Percentiles rank a stretch among this genome's conserved stretches.
Evolutionary conservation across 2,888 invertebrate species (phyloP).

Genomic region (Andrena fulva): DNA sequence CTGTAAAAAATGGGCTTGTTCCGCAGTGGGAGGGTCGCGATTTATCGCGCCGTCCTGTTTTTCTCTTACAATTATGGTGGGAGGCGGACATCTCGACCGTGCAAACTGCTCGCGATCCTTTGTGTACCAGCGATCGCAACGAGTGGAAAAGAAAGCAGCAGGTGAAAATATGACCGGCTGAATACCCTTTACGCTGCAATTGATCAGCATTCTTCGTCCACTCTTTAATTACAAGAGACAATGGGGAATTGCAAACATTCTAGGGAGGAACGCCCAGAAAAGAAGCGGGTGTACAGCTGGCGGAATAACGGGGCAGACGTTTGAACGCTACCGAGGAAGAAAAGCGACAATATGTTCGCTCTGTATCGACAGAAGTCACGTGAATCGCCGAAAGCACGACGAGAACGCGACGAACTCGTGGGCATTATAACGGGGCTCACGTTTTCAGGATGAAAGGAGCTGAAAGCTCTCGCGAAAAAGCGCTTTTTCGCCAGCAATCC

Average conservation of each 20-base stretch:
- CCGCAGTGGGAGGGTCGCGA: conserved; percentile 4
- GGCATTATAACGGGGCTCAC: conserved; percentile 52
- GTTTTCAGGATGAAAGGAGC: conserved; percentile 56
- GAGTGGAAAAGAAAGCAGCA: background rate
- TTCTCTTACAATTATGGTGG: conserved; percentile 9
- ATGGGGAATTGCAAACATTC: background rate
- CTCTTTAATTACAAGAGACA: too few species aligned
- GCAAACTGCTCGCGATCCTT: conserved; percentile 13
- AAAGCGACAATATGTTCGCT: conserved; percentile 37
- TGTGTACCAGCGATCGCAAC: background rate
- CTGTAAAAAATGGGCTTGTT: conserved; percentile 4
- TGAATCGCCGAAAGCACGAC: conserved; percentile 32
- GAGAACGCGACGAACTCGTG: conserved; percentile 40
- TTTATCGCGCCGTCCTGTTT: conserved; percentile 28
- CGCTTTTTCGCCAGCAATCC: conserved; percentile 53
- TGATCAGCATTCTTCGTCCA: background rate
- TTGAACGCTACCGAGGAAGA: background rate
- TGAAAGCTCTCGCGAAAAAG: conserved; percentile 44
- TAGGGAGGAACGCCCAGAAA: background rate
- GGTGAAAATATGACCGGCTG: background rate
- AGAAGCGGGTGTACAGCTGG: background rate
- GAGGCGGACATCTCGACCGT: background rate
- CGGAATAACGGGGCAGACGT: background rate
- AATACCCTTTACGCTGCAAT: background rate
- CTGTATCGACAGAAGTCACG: conserved; percentile 37